Evolutionary conservation across 2,888 invertebrate genomes (phyloP), one percentile per base, ranked within the genome.

Genomic region (Hesperia comma): DNA sequence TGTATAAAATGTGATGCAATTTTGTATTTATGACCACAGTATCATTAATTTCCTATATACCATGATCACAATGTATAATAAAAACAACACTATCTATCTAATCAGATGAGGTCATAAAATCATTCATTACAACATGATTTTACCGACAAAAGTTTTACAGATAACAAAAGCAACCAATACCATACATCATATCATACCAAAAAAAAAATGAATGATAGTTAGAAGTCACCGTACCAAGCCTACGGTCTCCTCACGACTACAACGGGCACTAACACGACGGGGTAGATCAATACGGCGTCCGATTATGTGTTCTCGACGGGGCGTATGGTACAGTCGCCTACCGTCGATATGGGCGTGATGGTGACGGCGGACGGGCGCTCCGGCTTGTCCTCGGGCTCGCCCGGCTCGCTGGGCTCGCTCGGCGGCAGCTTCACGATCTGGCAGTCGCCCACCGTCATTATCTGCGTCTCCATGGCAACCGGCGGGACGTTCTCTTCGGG

Each of bases 381-480:
- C 0, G 85, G 84, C 61, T 82, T 82, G 2, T 88, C 85, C 0
- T 86, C 87, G 7, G n/a, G n/a, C 56, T 86, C 82, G 0, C 87
- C 86, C 0, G n/a, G n/a, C n/a, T 88, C 90, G 46, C 74, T 79
- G 21, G n/a, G n/a, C n/a, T n/a, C n/a, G n/a, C 73, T 80, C 7
- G 88, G 81, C 15, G 91, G 90, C 5, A 92, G 85, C 69, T 92
- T 93, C 40, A 92, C 90, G 56, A 92, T 93, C 79, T 93, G 93
- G 71, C 93, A 92, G 80, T 93, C 93, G 6, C 93, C 93, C 1
- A 92, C 92, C n/a, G 91, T 93, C 89, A 93, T 88, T 57, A 92
- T 87, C 68, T 88, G 90, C 1, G 90, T 85, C n/a, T 90, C 90
- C 77, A 85, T 78, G 51, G 81, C 87, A 1, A 83, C 85, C 0